phyloP scores from a whole-genome alignment of 2,888 invertebrate species.

The Cheilosia urbana region DNA sequence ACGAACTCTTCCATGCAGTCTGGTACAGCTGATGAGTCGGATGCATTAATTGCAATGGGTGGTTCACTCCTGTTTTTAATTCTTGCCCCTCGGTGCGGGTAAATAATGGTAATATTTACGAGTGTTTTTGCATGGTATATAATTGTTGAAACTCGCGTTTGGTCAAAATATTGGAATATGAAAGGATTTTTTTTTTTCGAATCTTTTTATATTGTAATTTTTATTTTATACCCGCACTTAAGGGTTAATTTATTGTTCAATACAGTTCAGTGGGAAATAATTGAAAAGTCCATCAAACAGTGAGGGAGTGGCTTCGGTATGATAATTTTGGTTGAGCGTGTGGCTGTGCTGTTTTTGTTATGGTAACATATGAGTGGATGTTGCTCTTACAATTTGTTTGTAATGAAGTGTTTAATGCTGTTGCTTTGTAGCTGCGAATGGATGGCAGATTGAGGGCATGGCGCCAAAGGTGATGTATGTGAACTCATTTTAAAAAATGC shows the following conservation, averaged over 20 bases:
- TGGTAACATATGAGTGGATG: slow-evolving; percentile 21
- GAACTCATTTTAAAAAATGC: background rate
- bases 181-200: background rate
- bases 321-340: slow-evolving; percentile 45
- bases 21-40: no score
- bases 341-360: background rate
- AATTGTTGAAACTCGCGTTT: slow-evolving; percentile 46
- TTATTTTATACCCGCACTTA: slow-evolving; percentile 31
- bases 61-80: background rate
- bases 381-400: background rate
- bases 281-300: slow-evolving; percentile 58
- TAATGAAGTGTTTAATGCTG: slow-evolving; percentile 30
- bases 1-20: no score
- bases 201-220: slow-evolving; percentile 42
- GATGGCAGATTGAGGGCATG: background rate
- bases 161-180: slow-evolving; percentile 33
- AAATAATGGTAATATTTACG: slow-evolving; percentile 11
- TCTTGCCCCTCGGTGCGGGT: background rate
- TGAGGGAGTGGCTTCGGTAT: slow-evolving; percentile 46
- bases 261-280: slow-evolving; percentile 60
- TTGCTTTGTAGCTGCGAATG: background rate
- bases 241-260: slow-evolving; percentile 59
- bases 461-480: background rate
- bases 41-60: no score
- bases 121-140: slow-evolving; percentile 22